Conservation (phyloP, 2,797 vertebrate species). For the Pseudocheirus occidentalis region DNA sequence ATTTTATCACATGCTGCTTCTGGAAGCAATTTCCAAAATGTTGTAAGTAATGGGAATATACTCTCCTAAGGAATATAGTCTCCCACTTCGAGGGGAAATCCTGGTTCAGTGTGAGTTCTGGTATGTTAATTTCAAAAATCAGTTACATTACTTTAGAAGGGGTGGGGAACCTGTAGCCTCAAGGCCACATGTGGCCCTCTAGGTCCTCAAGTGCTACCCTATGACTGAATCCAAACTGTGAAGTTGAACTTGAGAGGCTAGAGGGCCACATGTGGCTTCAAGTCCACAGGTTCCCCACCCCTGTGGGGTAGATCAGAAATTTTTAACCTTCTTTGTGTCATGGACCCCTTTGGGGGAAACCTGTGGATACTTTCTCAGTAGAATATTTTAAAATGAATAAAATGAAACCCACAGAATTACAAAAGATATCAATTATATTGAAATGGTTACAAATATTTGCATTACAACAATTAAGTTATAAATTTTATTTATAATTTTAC, state of each 20-base stretch:
- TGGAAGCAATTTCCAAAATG: background rate
- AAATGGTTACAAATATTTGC: background rate
- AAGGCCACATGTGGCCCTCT: too few species aligned
- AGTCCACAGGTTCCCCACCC: too few species aligned
- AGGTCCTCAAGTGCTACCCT: too few species aligned
- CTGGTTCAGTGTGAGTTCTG: background rate
- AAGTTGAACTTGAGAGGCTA: too few species aligned
- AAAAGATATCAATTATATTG: background rate
- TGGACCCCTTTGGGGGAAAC: background rate
- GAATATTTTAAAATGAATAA: background rate
- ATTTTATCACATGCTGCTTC: background rate
- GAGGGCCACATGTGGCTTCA: too few species aligned
- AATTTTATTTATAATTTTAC: background rate
- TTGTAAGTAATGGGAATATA: background rate
- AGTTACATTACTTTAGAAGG: background rate
- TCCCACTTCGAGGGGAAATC: background rate
- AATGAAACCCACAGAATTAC: background rate
- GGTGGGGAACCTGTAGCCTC: too few species aligned
- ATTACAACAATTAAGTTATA: background rate
- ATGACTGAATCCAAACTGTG: too few species aligned
- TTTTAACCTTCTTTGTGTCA: background rate
- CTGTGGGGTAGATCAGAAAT: background rate
- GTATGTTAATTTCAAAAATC: background rate
- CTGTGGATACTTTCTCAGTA: background rate
- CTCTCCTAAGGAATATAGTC: background rate